Percentiles rank a stretch among this genome's conserved stretches.
These are phyloP conservation scores for Drosophila tropicalis DNA, from an alignment of 1,140 invertebrate genomes.

Conservation along the genomic window DNA sequence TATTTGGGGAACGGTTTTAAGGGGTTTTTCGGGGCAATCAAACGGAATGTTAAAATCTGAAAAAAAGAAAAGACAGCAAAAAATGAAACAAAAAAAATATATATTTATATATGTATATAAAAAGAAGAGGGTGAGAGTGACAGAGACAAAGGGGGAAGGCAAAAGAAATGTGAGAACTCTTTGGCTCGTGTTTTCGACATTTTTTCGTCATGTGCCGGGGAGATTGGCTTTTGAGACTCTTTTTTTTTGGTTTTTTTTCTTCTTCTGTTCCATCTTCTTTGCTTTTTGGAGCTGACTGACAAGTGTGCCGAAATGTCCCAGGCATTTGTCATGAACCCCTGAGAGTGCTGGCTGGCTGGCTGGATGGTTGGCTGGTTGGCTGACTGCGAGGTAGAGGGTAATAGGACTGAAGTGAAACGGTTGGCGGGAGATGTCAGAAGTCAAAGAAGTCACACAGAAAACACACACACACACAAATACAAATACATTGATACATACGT, in stretches of 20 bases:
- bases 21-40: conserved; percentile 41
- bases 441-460: conserved; percentile 38
- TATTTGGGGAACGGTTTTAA: conserved; percentile 10
- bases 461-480: conserved; percentile 13
- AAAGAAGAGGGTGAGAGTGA: neutral
- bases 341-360: neutral
- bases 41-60: conserved; percentile 60
- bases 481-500: conserved; percentile 38
- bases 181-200: conserved; percentile 20
- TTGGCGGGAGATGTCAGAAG: conserved; percentile 33
- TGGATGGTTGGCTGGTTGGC: neutral
- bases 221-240: conserved; percentile 43
- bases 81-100: neutral
- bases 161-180: conserved; percentile 27
- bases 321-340: conserved; percentile 62
- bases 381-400: no score
- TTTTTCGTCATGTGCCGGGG: conserved; percentile 34
- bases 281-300: conserved; percentile 42
- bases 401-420: conserved; percentile 19
- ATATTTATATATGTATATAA: no score
- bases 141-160: neutral
- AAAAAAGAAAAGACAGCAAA: conserved; percentile 20
- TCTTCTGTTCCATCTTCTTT: neutral
- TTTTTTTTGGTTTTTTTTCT: neutral
- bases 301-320: conserved; percentile 58